A percentile compares a stretch with the other conserved stretches of the same genome.
Conservation (phyloP, 2,888 invertebrate species). For the Synanthedon andrenaeformis region DNA sequence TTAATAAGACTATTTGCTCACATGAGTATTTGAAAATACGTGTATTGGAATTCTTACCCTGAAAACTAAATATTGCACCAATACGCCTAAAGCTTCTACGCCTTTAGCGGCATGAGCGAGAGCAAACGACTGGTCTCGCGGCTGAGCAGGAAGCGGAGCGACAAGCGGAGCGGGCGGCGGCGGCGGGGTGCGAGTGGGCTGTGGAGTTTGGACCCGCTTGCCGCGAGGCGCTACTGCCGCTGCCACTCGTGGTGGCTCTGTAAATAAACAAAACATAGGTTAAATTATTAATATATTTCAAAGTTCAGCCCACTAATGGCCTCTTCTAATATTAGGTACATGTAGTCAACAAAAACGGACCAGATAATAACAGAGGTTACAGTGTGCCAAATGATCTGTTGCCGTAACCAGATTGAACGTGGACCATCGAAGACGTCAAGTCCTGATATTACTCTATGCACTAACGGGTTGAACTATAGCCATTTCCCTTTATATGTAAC, state of each 20-base stretch:
- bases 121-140: constrained; percentile 42
- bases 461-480: too few relatives aligned
- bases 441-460: too few relatives aligned
- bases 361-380: too few relatives aligned
- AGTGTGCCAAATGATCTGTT: too few relatives aligned
- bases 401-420: too few relatives aligned
- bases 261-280: constrained; percentile 8
- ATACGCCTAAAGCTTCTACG: constrained; percentile 85
- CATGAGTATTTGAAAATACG: too few relatives aligned
- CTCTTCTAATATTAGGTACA: too few relatives aligned
- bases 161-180: constrained; percentile 19
- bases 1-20: background rate
- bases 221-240: constrained; percentile 52
- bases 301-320: too few relatives aligned
- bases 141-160: constrained; percentile 23
- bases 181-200: constrained; percentile 31
- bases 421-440: too few relatives aligned
- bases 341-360: too few relatives aligned
- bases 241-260: constrained; percentile 58
- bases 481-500: too few relatives aligned
- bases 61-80: constrained; percentile 86
- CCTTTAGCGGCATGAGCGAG: constrained; percentile 73
- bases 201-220: constrained; percentile 57
- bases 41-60: constrained; percentile 67
- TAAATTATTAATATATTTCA: constrained; percentile 1